Evolutionary conservation across 1,140 invertebrate genomes (phyloP), one percentile per base, ranked within the genome.

Genomic region (Drosophila micromelanica): DNA sequence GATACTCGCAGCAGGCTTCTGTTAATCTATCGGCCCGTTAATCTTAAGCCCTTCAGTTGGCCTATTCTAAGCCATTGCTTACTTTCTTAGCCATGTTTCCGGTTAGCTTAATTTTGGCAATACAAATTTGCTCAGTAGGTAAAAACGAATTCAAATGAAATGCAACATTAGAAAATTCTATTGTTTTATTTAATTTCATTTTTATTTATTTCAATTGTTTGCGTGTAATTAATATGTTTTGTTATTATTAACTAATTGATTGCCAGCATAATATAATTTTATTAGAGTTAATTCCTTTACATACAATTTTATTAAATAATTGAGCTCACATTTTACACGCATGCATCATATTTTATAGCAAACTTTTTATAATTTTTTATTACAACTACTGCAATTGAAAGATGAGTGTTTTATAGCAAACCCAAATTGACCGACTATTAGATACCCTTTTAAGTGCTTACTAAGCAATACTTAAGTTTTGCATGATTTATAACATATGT

Each of bases 351-450:
- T 35, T 13, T 5, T 42, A 42, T 42, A 42, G n/a, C 12, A 42
- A 13, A 23, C 1, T 8, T 6, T 13, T 42, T 42, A 42, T 48
- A 7, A 11, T 15, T 51, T 27, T 49, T 35, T 20, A 20, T 59
- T 37, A 35, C 35, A 49, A 42, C 59, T 59, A 30, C 23, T 35
- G 55, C 55, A 67, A 67, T 49, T 67, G 35, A 59, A 68, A 68
- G 45, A 59, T 51, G 12, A 37, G 64, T 40, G 15, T 59, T 20
- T 57, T 49, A 15, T 37, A 32, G 48, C 23, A 15, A 20, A 32
- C 15, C 30, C n/a, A 12, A 27, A 37, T 17, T 17, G 17, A 2
- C 17, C 40, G 51, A 46, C 40, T 15, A 9, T 3, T 13, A 20
- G 9, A 46, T 49, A 12, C 17, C 8, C 40, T 15, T 5, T 3